Conservation (phyloP, 2,113 vertebrate species). For the Panthera uncia region DNA sequence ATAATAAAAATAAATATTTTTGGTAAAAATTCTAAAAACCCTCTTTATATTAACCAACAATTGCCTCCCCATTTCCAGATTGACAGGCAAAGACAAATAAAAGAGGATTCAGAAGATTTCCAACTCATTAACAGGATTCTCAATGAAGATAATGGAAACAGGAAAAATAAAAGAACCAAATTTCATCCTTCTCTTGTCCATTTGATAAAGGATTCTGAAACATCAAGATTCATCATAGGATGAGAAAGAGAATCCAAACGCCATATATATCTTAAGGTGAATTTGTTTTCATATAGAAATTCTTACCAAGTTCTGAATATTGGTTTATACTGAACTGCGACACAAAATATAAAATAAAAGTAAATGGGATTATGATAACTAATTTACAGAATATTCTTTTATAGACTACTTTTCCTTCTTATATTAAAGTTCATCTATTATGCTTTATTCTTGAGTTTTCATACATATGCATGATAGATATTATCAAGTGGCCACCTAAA, state of each 20-base stretch:
- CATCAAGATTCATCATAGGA: neutral
- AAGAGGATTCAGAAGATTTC: neutral
- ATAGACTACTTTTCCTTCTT: neutral
- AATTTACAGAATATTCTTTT: neutral
- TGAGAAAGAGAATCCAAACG: neutral
- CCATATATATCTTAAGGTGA: neutral
- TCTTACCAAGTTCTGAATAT: neutral
- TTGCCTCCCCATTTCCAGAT: neutral
- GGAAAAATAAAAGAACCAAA: neutral
- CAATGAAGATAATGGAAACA: neutral
- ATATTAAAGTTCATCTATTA: neutral
- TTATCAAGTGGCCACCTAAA: neutral
- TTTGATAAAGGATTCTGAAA: slow-evolving; percentile 14
- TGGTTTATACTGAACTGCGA: neutral
- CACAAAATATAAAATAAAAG: neutral
- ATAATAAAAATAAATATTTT: neutral
- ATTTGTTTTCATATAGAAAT: neutral
- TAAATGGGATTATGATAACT: neutral
- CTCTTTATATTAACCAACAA: neutral
- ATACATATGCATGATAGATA: neutral
- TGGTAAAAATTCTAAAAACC: neutral
- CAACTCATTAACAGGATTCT: neutral
- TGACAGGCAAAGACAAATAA: neutral
- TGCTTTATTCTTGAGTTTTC: neutral
- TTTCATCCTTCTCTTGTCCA: neutral